Percentiles rank a stretch among this genome's conserved stretches.
Evolutionary conservation across 2,113 vertebrate species (phyloP).

Genomic region (Dromaius novaehollandiae): DNA sequence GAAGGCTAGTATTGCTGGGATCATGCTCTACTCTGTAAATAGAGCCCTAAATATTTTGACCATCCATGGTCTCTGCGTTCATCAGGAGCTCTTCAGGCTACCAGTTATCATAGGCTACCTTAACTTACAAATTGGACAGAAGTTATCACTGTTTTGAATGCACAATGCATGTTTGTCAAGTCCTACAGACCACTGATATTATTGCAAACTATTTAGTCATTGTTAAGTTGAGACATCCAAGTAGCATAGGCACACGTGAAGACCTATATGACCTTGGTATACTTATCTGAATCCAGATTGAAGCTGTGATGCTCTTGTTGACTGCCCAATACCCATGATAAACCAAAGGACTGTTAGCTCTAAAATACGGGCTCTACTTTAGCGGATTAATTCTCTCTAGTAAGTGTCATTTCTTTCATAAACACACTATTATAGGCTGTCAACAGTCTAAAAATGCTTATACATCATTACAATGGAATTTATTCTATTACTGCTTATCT

Average conservation of each 20-base stretch:
- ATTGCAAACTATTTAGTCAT: neutral
- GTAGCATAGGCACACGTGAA: neutral
- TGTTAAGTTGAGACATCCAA: neutral
- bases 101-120: neutral
- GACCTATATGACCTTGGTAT: neutral
- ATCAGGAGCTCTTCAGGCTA: neutral
- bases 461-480: neutral
- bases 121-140: neutral
- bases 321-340: neutral
- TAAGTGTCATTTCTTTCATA: neutral
- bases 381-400: neutral
- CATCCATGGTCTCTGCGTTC: neutral
- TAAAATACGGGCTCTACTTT: neutral
- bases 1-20: neutral
- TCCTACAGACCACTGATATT: neutral
- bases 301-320: neutral
- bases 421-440: neutral
- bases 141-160: neutral
- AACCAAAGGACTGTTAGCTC: neutral
- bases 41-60: neutral
- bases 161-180: rapidly evolving
- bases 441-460: neutral
- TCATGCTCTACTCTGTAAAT: neutral
- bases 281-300: neutral
- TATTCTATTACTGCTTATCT: neutral